Percentiles rank a stretch among this genome's conserved stretches.
Conservation (phyloP, 2,888 invertebrate genomes). For the Dicroscelio sp. region DNA sequence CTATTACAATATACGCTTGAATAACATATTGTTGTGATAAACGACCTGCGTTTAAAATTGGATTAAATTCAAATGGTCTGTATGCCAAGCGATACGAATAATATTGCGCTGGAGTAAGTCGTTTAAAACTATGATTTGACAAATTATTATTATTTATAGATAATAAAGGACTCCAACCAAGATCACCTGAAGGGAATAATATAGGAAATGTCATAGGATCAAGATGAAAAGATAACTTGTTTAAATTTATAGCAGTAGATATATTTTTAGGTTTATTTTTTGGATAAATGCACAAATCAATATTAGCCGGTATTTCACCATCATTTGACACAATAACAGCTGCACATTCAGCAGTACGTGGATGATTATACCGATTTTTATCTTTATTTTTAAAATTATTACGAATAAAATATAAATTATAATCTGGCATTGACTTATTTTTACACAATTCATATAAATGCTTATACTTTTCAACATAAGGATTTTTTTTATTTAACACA, state of each 20-base stretch:
- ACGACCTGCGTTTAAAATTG: slow-evolving; percentile 35
- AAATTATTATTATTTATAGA: background rate
- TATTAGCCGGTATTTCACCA: slow-evolving; percentile 16
- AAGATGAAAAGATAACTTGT: slow-evolving; percentile 61
- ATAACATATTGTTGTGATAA: slow-evolving; percentile 64
- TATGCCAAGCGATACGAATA: slow-evolving; percentile 57
- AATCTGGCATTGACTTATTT: background rate
- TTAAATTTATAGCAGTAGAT: background rate
- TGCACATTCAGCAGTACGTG: slow-evolving; percentile 54
- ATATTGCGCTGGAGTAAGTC: slow-evolving; percentile 49
- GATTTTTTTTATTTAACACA: slow-evolving; percentile 15
- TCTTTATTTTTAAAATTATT: background rate
- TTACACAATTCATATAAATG: slow-evolving; percentile 38
- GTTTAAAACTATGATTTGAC: background rate
- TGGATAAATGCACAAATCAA: slow-evolving; percentile 64
- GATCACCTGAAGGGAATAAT: slow-evolving; percentile 32
- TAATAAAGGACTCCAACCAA: slow-evolving; percentile 51
- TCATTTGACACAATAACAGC: slow-evolving; percentile 28
- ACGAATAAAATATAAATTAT: slow-evolving; percentile 38
- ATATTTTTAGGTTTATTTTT: background rate
- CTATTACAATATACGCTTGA: slow-evolving; percentile 62
- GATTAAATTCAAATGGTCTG: slow-evolving; percentile 46
- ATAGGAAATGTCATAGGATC: slow-evolving; percentile 60
- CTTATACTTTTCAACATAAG: slow-evolving; percentile 40
- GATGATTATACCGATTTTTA: slow-evolving; percentile 31